Percentiles rank a stretch among this genome's conserved stretches.
Conservation (phyloP, 1,140 invertebrate genomes). For the Trichogramma pretiosum region DNA sequence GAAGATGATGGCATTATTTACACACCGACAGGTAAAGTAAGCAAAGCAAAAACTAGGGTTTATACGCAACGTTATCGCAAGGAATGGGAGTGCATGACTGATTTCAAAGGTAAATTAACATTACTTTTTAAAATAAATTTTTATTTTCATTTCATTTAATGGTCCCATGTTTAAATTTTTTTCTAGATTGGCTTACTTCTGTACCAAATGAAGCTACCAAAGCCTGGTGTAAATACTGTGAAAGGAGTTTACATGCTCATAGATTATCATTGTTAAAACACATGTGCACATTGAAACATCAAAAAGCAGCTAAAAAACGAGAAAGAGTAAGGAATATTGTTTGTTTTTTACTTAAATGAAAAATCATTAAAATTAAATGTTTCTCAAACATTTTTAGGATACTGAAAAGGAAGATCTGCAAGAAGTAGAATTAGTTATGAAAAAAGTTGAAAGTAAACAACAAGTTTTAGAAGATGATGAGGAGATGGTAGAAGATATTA, state of each 20-base stretch:
- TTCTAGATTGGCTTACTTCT: slow-evolving; percentile 48
- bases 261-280: slow-evolving; percentile 51
- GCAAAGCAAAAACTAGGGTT: slow-evolving; percentile 42
- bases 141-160: background rate
- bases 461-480: slow-evolving; percentile 3
- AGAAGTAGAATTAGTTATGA: slow-evolving; percentile 25
- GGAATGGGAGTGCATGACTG: slow-evolving; percentile 50
- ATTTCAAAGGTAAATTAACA: slow-evolving; percentile 45
- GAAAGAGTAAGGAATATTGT: slow-evolving; percentile 27
- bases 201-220: slow-evolving; percentile 46
- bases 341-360: slow-evolving; percentile 32
- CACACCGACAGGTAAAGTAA: slow-evolving; percentile 43
- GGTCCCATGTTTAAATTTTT: slow-evolving; percentile 15
- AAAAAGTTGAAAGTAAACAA: slow-evolving; percentile 23
- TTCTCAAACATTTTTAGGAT: too few relatives aligned
- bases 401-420: too few relatives aligned
- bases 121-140: slow-evolving; percentile 1
- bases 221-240: slow-evolving; percentile 51
- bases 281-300: slow-evolving; percentile 51
- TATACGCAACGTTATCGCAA: slow-evolving; percentile 52
- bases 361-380: too few relatives aligned
- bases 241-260: slow-evolving; percentile 54
- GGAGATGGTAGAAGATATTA: background rate
- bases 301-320: slow-evolving; percentile 42
- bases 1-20: slow-evolving; percentile 18